Percentiles rank a stretch among this genome's conserved stretches.
phyloP scores from a whole-genome alignment of 2,113 vertebrate genomes.

The Pyrgilauda ruficollis region DNA sequence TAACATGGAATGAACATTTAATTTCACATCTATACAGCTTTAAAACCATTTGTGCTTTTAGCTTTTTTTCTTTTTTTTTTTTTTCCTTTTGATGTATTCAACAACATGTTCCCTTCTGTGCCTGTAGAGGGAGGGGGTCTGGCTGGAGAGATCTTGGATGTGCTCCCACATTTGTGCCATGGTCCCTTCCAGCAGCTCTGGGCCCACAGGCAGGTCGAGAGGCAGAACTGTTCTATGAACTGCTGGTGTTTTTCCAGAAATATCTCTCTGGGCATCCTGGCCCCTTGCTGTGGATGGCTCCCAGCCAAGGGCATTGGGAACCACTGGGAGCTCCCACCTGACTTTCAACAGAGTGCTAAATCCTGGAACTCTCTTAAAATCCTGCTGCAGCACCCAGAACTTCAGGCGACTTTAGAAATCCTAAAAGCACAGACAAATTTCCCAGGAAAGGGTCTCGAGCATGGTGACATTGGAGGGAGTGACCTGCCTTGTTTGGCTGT shows the following conservation, averaged over 20 bases:
- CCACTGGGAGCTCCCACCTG: not conserved
- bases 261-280: not conserved
- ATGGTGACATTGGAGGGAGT: accelerated
- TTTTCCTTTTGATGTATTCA: not conserved
- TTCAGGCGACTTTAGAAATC: not conserved
- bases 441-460: not conserved
- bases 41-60: constrained; percentile 34
- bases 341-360: not conserved
- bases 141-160: not conserved
- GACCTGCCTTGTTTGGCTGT: not conserved
- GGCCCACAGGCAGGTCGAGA: not conserved
- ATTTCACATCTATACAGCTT: constrained; percentile 25
- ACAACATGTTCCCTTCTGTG: not conserved
- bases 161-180: not conserved
- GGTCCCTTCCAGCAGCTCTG: not conserved
- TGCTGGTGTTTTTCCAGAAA: not conserved
- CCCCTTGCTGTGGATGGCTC: not conserved
- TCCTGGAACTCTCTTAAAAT: not conserved
- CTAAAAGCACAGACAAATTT: not conserved
- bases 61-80: not conserved
- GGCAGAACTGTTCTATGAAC: not conserved
- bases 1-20: constrained; percentile 24
- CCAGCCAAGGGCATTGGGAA: not conserved
- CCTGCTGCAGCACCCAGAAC: not conserved
- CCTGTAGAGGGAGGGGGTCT: not conserved